Conservation (phyloP, 2,113 vertebrate genomes). For the Fulica atra region DNA sequence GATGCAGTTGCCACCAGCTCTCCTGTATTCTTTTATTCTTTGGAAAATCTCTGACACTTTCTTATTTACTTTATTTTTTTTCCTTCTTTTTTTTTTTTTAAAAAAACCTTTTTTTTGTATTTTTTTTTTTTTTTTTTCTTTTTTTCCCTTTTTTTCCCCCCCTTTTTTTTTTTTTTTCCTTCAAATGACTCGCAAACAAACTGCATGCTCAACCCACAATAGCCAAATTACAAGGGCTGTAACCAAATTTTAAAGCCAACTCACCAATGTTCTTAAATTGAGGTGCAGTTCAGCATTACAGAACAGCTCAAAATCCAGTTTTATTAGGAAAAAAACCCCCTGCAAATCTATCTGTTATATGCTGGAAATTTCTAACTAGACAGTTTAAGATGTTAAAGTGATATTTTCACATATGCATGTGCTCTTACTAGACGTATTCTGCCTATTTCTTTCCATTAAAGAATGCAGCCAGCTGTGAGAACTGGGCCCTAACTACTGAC, state of each 20-base stretch:
- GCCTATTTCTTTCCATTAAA: neutral
- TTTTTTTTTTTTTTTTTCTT: too few relatives aligned
- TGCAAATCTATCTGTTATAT: fast-evolving
- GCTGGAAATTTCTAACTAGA: neutral
- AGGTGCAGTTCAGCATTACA: neutral
- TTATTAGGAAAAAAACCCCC: neutral
- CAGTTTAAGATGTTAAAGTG: neutral
- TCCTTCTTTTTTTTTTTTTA: too few relatives aligned
- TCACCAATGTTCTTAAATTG: neutral
- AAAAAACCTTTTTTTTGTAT: too few relatives aligned
- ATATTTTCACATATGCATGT: neutral
- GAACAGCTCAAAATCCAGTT: neutral
- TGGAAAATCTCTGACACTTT: neutral
- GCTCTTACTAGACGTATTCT: neutral
- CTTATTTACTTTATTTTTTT: neutral
- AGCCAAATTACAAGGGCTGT: neutral
- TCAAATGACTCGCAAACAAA: neutral
- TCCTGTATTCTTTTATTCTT: neutral
- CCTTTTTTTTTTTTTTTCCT: too few relatives aligned
- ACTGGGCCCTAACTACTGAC: neutral
- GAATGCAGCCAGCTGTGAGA: neutral
- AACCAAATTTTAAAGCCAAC: neutral
- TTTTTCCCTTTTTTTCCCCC: too few relatives aligned
- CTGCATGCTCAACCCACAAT: neutral
- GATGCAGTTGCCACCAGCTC: neutral